A percentile compares a stretch with the other conserved stretches of the same genome.
phyloP scores from a whole-genome alignment of 2,888 invertebrate genomes.

The Deilephila porcellus region DNA sequence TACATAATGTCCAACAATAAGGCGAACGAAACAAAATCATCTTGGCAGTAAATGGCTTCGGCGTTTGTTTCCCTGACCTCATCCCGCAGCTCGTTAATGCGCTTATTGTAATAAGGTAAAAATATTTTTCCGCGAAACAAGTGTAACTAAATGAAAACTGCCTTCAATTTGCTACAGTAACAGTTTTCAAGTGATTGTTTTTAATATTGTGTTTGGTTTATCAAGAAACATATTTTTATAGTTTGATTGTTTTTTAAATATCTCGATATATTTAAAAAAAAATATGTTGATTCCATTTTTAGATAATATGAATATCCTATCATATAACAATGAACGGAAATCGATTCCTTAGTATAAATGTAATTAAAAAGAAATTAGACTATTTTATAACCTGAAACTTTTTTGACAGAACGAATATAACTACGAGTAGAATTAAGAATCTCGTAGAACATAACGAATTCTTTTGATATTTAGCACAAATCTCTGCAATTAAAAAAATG shows the following conservation, averaged over 20 bases:
- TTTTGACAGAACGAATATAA: too few relatives aligned
- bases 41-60: slow-evolving; percentile 44
- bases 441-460: too few relatives aligned
- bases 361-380: too few relatives aligned
- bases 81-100: slow-evolving; percentile 34
- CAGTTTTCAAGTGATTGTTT: neutral
- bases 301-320: neutral
- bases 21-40: slow-evolving; percentile 38
- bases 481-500: too few relatives aligned
- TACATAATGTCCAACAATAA: neutral
- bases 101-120: slow-evolving; percentile 31
- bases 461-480: too few relatives aligned
- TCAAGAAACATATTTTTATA: neutral
- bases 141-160: slow-evolving; percentile 7
- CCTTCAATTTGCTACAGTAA: neutral
- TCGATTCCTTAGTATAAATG: too few relatives aligned
- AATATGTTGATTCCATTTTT: neutral
- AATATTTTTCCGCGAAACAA: slow-evolving; percentile 4
- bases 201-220: neutral
- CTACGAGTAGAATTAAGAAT: too few relatives aligned
- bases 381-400: too few relatives aligned
- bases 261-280: neutral
- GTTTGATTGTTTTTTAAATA: neutral
- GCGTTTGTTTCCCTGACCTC: slow-evolving; percentile 41
- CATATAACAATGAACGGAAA: too few relatives aligned